Evolutionary conservation across 2,888 invertebrate species (phyloP).

Genomic region (Macrostomum cliftonense): DNA sequence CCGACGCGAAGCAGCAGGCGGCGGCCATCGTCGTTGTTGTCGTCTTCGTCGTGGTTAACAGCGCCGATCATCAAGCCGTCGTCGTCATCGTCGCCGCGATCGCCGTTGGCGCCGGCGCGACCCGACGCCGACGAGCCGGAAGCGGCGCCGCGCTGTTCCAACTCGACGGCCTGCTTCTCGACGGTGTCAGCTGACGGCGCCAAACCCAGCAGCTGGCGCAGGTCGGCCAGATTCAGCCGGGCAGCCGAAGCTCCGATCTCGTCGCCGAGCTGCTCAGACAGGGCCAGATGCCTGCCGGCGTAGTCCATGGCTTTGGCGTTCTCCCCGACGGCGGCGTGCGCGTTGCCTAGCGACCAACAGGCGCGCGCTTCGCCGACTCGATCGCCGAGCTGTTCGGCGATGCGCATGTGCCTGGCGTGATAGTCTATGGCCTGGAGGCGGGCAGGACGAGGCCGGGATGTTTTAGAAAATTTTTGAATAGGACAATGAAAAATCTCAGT

Average conservation of each 20-base stretch:
- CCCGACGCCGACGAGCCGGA: too few relatives aligned
- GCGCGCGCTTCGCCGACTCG: constrained; percentile 48
- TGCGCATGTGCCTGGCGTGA: constrained; percentile 68
- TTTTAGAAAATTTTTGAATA: too few relatives aligned
- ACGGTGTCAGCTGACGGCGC: not conserved
- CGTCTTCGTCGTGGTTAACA: constrained; percentile 41
- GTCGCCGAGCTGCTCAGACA: constrained; percentile 73
- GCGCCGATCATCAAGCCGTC: not conserved
- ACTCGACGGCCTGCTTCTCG: too few relatives aligned
- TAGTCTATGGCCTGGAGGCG: constrained; percentile 61
- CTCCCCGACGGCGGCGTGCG: constrained; percentile 73
- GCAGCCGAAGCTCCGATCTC: constrained; percentile 78
- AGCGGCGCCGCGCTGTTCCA: too few relatives aligned
- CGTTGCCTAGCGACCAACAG: constrained; percentile 88
- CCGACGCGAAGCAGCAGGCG: constrained; percentile 52
- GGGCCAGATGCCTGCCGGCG: constrained; percentile 66
- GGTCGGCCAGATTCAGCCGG: constrained; percentile 70
- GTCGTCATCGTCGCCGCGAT: not conserved
- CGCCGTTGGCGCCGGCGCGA: too few relatives aligned
- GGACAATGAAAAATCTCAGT: too few relatives aligned
- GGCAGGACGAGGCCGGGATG: too few relatives aligned
- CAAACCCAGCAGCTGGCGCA: constrained; percentile 40
- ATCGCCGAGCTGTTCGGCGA: constrained; percentile 43
- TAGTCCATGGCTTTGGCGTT: constrained; percentile 77
- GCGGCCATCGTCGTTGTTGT: constrained; percentile 83